phyloP scores from a whole-genome alignment of 2,888 invertebrate species.

The Carpatolechia fugitivella region DNA sequence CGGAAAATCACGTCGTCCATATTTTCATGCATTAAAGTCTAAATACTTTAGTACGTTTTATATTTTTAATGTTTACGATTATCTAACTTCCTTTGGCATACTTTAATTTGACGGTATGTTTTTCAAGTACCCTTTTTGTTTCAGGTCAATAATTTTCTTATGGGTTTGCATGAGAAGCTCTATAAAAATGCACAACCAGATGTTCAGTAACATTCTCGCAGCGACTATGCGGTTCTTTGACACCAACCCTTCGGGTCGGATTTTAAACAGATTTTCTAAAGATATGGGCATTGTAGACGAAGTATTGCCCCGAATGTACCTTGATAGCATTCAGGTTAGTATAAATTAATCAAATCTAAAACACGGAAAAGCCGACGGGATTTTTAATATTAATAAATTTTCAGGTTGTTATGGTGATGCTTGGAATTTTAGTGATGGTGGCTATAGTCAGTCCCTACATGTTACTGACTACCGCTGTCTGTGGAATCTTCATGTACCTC shows the following conservation, averaged over 20 bases:
- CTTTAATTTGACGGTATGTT: no score
- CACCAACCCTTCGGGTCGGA: slow-evolving; percentile 89
- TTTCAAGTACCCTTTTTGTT: slow-evolving; percentile 24
- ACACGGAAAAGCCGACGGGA: no score
- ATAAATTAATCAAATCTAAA: no score
- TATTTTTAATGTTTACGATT: no score
- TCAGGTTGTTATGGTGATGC: slow-evolving; percentile 84
- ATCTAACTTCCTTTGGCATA: no score
- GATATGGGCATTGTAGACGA: slow-evolving; percentile 90
- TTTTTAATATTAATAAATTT: background rate
- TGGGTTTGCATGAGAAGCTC: slow-evolving; percentile 87
- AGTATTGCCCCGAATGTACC: slow-evolving; percentile 81
- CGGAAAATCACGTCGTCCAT: no score
- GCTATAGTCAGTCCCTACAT: slow-evolving; percentile 85
- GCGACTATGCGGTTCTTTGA: slow-evolving; percentile 92
- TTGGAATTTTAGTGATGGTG: slow-evolving; percentile 85
- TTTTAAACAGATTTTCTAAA: slow-evolving; percentile 91
- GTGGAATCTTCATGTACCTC: slow-evolving; percentile 81
- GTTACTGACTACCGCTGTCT: slow-evolving; percentile 80
- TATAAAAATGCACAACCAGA: slow-evolving; percentile 85
- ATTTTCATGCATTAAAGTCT: no score
- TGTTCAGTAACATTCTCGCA: slow-evolving; percentile 87
- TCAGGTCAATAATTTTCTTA: slow-evolving; percentile 84
- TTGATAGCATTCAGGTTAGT: slow-evolving; percentile 81
- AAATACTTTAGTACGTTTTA: no score